Conservation (phyloP, 2,797 vertebrate genomes). For the Sus cebifrons region DNA sequence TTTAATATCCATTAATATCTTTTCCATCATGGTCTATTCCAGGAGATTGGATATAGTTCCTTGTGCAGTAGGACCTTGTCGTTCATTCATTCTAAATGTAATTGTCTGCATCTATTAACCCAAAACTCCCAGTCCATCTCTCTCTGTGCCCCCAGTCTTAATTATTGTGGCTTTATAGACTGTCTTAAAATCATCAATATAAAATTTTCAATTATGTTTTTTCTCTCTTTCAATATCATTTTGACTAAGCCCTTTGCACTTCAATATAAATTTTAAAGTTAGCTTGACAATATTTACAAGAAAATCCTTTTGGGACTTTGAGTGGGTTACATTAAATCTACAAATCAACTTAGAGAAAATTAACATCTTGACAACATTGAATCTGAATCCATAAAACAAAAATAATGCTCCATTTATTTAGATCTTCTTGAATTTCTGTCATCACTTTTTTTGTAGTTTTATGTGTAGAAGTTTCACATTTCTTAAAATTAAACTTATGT, state of each 20-base stretch:
- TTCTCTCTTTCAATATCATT: neutral
- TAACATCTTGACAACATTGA: neutral
- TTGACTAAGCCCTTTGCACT: neutral
- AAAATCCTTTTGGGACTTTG: neutral
- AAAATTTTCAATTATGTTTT: neutral
- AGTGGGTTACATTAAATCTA: neutral
- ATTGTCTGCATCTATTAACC: too few species aligned
- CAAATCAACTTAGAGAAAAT: neutral
- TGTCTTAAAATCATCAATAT: neutral
- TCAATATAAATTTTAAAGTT: neutral
- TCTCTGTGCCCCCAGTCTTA: neutral
- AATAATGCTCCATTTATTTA: neutral
- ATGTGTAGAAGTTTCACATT: neutral
- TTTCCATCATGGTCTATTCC: too few species aligned
- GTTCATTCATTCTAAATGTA: too few species aligned
- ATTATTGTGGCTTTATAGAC: neutral
- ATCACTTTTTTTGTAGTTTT: neutral
- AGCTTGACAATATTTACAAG: neutral
- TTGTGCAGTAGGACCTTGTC: too few species aligned
- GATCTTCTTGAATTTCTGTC: neutral
- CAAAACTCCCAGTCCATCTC: too few species aligned
- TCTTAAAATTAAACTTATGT: neutral
- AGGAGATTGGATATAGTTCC: too few species aligned
- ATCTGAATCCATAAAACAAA: neutral
- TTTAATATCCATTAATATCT: too few species aligned